Base-by-base conservation (phyloP, 2,797 vertebrate genomes). In the Rhinichthys osculus region DNA sequence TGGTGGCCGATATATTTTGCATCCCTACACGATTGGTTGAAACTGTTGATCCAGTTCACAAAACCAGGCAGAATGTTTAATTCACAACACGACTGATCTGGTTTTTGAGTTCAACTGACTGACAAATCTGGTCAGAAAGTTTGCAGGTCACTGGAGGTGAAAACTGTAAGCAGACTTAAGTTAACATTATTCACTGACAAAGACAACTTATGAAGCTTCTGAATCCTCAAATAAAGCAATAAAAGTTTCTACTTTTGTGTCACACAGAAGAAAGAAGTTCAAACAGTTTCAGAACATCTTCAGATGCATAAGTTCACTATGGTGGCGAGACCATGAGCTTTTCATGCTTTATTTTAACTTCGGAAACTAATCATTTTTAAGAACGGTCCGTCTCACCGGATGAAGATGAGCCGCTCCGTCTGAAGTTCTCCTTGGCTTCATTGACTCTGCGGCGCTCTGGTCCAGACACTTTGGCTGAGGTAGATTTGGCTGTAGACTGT, bases 401-500 rank as follows among this genome's bases (percentile, higher is more conserved):
- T 44, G 94, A 91, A 77, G 95, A 96, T 64, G 95, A 92, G 89
- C 94, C 95, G 64, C 87, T 94, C 92, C 96, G 96, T 52, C 92
- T 93, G n/a, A 95, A 94, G 7, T 92, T 89, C 0, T 94, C 96
- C 2, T 82, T 87, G n/a, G 80, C 83, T 17, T 86, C 71, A 13
- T 66, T 59, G 42, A 62, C 82, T 93, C 93, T 95, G 87, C 90
- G 90, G 92, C 95, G 92, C 91, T 96, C 86, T 73, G 94, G 91
- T 89, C 92, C 93, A 85, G 93, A 91, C 4, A 93, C 94, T 95
- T 95, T 96, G 91, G 95, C 92, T 95, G 95, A 96, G 94, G 96
- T 96, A 97, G 97, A 95, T 92, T 96, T 97, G 90, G 95, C 94
- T 89, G 95, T 91, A 85, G 94, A 94, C 23, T 90, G 89, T 90